phyloP scores from a whole-genome alignment of 2,113 vertebrate species.

The Fulica atra region DNA sequence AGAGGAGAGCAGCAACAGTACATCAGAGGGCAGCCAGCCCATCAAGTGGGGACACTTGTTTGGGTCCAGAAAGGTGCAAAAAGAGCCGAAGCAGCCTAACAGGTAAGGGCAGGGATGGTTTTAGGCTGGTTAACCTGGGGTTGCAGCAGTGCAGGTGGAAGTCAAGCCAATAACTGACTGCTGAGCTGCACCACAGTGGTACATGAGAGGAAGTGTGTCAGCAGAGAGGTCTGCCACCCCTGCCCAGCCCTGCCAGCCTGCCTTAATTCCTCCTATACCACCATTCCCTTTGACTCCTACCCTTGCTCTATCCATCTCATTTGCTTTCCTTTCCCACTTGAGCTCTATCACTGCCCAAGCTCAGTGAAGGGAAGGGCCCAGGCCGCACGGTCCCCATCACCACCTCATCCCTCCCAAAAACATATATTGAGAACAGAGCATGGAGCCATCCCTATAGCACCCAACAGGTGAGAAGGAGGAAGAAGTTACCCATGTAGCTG shows the following conservation, averaged over 20 bases:
- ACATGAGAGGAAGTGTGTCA: background rate
- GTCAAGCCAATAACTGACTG: rapidly evolving
- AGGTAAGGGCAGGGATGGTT: slow-evolving; percentile 71
- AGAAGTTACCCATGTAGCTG: background rate
- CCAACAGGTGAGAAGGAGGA: background rate
- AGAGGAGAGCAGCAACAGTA: background rate
- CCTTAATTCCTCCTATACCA: background rate
- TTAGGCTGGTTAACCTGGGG: background rate
- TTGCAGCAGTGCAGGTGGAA: background rate
- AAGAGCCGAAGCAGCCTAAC: slow-evolving; percentile 71
- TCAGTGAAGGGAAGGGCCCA: too few relatives aligned
- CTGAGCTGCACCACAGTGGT: background rate
- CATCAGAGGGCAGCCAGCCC: background rate
- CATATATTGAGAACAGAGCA: background rate
- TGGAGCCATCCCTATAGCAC: background rate
- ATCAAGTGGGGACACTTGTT: slow-evolving; percentile 79
- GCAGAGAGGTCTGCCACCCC: background rate
- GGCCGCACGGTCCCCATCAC: background rate
- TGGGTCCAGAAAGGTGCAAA: slow-evolving; percentile 71
- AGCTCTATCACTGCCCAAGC: background rate
- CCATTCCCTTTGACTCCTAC: background rate
- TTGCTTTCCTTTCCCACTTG: background rate
- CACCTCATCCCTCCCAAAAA: background rate
- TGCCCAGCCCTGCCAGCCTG: background rate
- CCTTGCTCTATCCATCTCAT: background rate